Conservation (phyloP, 2,888 invertebrate genomes). For the Stegana nigrithorax region DNA sequence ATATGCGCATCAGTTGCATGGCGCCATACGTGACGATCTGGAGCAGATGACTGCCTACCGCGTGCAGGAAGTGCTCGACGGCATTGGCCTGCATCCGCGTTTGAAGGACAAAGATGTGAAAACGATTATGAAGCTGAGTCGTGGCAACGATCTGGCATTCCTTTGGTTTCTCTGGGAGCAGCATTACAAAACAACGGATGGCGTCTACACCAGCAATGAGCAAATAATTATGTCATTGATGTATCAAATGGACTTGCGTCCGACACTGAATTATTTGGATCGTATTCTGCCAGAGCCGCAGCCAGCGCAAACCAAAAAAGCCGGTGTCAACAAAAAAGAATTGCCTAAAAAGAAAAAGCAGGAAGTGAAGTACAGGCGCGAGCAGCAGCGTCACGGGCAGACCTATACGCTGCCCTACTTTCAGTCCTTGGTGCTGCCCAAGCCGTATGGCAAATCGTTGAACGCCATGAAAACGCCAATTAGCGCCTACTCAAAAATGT, state of each 20-base stretch:
- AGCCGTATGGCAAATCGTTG: background rate
- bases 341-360: background rate
- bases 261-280: constrained; percentile 62
- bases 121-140: constrained; percentile 48
- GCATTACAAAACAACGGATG: constrained; percentile 46
- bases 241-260: constrained; percentile 59
- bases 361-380: background rate
- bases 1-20: constrained; percentile 43
- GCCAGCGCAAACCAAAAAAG: background rate
- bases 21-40: constrained; percentile 52
- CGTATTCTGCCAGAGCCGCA: constrained; percentile 52
- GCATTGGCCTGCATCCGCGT: constrained; percentile 55
- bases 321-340: too few species aligned
- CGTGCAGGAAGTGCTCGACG: constrained; percentile 23
- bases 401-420: constrained; percentile 42
- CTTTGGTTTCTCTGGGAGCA: constrained; percentile 65
- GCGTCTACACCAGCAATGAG: constrained; percentile 54
- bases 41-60: constrained; percentile 54
- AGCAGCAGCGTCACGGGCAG: background rate
- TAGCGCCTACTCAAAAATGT: background rate
- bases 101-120: constrained; percentile 35
- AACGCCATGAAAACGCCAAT: background rate
- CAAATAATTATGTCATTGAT: constrained; percentile 62
- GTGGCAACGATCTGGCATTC: constrained; percentile 65
- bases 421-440: constrained; percentile 33